Base-by-base conservation (phyloP, 2,888 invertebrate species). In the Xanthia togata region DNA sequence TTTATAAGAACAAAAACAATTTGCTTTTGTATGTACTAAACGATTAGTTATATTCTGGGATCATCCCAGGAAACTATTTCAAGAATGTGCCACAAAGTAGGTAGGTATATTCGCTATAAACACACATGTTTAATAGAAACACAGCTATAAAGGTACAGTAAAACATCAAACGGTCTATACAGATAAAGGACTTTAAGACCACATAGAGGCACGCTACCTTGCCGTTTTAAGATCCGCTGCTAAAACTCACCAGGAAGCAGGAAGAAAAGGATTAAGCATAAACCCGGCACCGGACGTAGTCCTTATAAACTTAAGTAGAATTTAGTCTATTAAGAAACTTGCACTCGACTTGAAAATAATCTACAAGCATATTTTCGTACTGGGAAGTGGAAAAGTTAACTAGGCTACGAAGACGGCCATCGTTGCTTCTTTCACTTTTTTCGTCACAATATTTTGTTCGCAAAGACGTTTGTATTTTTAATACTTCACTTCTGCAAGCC, bases 251-350 rank as follows among this genome's bases (percentile, higher is more conserved):
- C 62, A 72, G 73, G 60, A 71, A 70, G 53, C 81, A 72, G 69
- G 60, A 72, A 79, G 82, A 74, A 76, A 69, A 79, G 82, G 84
- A 85, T 85, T 84, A 82, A 84, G 72, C 70, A 74, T 76, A 84
- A 84, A 71, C 73, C 82, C 55, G 68, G 64, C 57, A 63, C 53
- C 55, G 82, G 73, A 80, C 73, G 78, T 75, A 55, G 65, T 68
- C 64, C 38, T 80, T 80, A 79, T 79, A 73, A 70, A 68, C 76
- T 85, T 78, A 63, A 82, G 69, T 73, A 60, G 75, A 81, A 71
- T 81, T 74, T 68, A 70, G 71, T 72, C 77, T 76, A 78, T 81
- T 81, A 83, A 73, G 70, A 72, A 76, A 79, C 73, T 67, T 72
- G 65, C 65, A 78, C 65, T 85, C 35, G 35, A 71, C 65, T 76